Conservation (phyloP, 1,140 invertebrate species). For the Coptotermes formosanus region DNA sequence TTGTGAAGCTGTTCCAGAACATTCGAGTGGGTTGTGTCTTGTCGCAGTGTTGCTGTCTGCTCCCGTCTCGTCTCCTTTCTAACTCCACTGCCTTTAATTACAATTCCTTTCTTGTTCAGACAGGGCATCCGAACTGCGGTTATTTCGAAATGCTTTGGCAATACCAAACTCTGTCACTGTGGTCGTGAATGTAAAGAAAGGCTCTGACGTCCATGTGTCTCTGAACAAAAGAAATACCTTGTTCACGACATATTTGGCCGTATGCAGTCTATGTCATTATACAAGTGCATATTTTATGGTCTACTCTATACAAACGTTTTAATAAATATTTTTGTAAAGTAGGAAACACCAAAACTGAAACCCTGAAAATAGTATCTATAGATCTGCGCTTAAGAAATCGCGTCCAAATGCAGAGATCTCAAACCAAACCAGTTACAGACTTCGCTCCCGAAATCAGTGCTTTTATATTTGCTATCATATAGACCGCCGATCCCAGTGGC, state of each 20-base stretch:
- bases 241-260: not conserved
- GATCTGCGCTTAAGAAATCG: no score
- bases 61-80: not conserved
- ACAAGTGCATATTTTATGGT: not conserved
- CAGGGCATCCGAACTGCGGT: not conserved
- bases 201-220: not conserved
- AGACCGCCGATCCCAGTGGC: no score
- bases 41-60: not conserved
- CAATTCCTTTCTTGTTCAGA: not conserved
- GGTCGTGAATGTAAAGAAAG: not conserved
- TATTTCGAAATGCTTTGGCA: conserved; percentile 16
- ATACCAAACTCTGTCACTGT: not conserved
- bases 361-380: no score
- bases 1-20: not conserved
- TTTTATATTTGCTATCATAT: no score
- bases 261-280: not conserved
- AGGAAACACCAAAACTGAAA: no score
- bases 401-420: no score
- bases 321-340: not conserved
- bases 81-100: not conserved
- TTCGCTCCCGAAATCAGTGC: no score
- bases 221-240: not conserved
- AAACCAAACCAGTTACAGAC: no score
- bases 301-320: not conserved
- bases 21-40: not conserved